phyloP scores from a whole-genome alignment of 2,113 vertebrate species.

The Otocyon megalotis region DNA sequence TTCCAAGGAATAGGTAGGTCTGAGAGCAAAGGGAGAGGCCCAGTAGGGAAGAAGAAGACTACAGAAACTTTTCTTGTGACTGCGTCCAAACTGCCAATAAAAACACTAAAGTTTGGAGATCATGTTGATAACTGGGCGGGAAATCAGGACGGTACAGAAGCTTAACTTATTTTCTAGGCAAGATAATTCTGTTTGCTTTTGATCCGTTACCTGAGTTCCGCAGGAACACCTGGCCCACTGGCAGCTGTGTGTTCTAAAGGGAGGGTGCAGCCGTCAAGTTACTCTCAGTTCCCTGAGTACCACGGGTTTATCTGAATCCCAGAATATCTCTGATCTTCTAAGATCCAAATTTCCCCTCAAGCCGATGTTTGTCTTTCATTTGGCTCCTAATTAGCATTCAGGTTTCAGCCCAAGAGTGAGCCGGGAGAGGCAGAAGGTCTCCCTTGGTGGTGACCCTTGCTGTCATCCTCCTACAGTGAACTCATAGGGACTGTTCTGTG shows the following conservation, averaged over 20 bases:
- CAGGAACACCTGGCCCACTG: neutral
- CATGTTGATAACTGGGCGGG: neutral
- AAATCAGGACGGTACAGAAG: neutral
- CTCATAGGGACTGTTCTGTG: neutral
- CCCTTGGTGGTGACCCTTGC: constrained; percentile 12
- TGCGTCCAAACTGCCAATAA: constrained; percentile 37
- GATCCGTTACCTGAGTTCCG: neutral
- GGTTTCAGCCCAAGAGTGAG: neutral
- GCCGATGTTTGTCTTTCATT: constrained; percentile 64
- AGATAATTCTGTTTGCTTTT: constrained; percentile 23
- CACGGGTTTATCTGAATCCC: constrained; percentile 42
- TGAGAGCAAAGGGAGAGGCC: constrained; percentile 6
- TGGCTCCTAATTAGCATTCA: constrained; percentile 65
- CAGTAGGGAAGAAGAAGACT: constrained; percentile 7
- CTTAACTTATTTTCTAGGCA: neutral
- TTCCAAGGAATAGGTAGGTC: neutral
- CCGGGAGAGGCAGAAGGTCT: neutral
- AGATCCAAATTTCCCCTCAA: constrained; percentile 58
- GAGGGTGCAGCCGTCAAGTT: neutral
- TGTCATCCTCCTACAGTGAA: constrained; percentile 45
- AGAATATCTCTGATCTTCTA: constrained; percentile 15
- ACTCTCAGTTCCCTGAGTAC: neutral
- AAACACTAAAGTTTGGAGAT: constrained; percentile 50
- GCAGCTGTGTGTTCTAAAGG: neutral
- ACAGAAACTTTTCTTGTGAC: constrained; percentile 28